phyloP scores from a whole-genome alignment of 2,797 vertebrate species.

The Graptemys geographica region DNA sequence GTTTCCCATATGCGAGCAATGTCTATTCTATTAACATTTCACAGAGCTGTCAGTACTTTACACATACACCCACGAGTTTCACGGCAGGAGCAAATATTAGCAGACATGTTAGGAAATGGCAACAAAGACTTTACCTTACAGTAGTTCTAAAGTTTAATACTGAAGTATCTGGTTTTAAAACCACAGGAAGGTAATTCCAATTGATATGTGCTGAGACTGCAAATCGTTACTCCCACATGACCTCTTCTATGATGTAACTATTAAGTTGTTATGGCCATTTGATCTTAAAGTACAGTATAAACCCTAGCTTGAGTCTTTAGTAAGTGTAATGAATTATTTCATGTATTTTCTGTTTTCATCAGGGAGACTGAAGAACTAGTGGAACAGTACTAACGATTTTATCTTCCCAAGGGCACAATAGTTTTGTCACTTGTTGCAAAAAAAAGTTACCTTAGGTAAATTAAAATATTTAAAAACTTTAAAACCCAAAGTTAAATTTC shows the following conservation, averaged over 20 bases:
- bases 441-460: not conserved
- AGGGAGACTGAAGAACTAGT: not conserved
- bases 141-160: not conserved
- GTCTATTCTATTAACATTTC: not conserved
- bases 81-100: not conserved
- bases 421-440: not conserved
- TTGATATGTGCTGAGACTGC: not conserved
- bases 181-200: not conserved
- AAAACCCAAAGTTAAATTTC: not conserved
- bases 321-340: not conserved
- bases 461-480: not conserved
- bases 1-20: not conserved
- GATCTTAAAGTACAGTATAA: not conserved
- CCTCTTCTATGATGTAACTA: not conserved
- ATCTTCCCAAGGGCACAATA: not conserved
- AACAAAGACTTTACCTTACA: not conserved
- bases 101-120: not conserved
- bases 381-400: not conserved
- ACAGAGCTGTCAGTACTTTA: not conserved
- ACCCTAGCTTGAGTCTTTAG: not conserved
- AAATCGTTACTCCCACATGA: not conserved
- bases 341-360: not conserved
- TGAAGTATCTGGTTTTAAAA: not conserved
- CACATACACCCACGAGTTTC: not conserved
- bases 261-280: rapidly evolving